These are phyloP conservation scores for Porites divaricata DNA, from an alignment of 92 coral and sea anemone genomes.

Conservation along the genomic window DNA sequence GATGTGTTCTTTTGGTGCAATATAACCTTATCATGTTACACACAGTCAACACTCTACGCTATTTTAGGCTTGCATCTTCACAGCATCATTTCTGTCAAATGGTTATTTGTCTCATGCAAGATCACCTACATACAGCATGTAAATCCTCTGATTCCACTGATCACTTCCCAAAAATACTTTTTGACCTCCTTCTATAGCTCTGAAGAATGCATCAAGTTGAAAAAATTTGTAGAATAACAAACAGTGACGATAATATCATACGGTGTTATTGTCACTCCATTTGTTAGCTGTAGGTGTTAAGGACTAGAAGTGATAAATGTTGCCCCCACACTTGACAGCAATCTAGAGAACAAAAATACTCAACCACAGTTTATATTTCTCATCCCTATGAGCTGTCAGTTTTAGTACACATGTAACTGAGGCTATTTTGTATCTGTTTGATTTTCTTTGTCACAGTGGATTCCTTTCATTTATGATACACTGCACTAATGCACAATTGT, in stretches of 20 bases:
- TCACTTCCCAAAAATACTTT: too few species aligned
- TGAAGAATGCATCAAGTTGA: neutral
- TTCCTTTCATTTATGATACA: too few species aligned
- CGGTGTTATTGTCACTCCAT: too few species aligned
- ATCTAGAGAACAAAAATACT: neutral
- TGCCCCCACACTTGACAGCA: neutral
- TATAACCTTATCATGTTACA: slow-evolving; percentile 21
- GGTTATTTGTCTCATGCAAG: slow-evolving; percentile 3
- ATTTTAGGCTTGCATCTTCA: neutral
- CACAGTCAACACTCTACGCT: slow-evolving; percentile 15
- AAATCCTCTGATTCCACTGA: too few species aligned
- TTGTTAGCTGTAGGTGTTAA: too few species aligned
- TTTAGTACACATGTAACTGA: too few species aligned
- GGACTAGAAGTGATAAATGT: neutral
- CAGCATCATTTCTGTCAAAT: neutral
- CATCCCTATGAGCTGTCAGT: too few species aligned
- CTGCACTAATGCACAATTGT: too few species aligned
- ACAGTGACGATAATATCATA: neutral
- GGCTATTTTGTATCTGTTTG: too few species aligned
- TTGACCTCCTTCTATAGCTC: neutral
- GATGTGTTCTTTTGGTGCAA: slow-evolving; percentile 3
- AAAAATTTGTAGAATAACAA: neutral
- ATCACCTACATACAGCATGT: neutral
- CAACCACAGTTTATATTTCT: neutral
- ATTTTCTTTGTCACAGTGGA: too few species aligned